phyloP scores from a whole-genome alignment of 1,140 invertebrate genomes.

The Lepidostoma basale region DNA sequence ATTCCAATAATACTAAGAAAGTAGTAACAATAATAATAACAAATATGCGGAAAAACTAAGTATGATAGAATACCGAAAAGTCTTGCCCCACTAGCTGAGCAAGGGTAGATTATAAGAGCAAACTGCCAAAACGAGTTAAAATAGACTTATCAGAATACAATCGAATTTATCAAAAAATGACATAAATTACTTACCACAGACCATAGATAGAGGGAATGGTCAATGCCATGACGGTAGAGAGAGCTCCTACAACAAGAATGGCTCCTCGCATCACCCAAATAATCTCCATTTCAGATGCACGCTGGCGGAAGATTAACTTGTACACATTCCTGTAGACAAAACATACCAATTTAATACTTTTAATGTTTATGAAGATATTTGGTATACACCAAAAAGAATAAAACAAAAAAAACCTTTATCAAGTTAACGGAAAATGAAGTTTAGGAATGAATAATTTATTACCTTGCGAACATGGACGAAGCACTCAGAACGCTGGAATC shows the following conservation, averaged over 20 bases:
- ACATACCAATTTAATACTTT: neutral
- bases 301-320: slow-evolving; percentile 93
- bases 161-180: neutral
- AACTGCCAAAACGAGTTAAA: too few relatives aligned
- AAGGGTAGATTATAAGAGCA: too few relatives aligned
- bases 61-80: too few relatives aligned
- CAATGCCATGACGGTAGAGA: slow-evolving; percentile 94
- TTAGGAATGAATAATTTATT: too few relatives aligned
- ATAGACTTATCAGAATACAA: too few relatives aligned
- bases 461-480: slow-evolving; percentile 94
- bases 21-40: too few relatives aligned
- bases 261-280: slow-evolving; percentile 96
- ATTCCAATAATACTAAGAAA: too few relatives aligned
- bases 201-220: slow-evolving; percentile 97
- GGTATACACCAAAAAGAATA: too few relatives aligned
- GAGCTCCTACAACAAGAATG: slow-evolving; percentile 90
- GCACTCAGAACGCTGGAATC: slow-evolving; percentile 97
- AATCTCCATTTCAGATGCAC: slow-evolving; percentile 94
- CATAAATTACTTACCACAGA: slow-evolving; percentile 76
- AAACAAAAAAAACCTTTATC: too few relatives aligned
- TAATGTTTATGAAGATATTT: neutral
- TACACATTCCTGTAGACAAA: slow-evolving; percentile 85
- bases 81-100: too few relatives aligned
- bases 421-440: too few relatives aligned
- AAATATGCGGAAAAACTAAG: too few relatives aligned